phyloP scores from a whole-genome alignment of 1,140 invertebrate genomes.

The Eupristina koningsbergeri region DNA sequence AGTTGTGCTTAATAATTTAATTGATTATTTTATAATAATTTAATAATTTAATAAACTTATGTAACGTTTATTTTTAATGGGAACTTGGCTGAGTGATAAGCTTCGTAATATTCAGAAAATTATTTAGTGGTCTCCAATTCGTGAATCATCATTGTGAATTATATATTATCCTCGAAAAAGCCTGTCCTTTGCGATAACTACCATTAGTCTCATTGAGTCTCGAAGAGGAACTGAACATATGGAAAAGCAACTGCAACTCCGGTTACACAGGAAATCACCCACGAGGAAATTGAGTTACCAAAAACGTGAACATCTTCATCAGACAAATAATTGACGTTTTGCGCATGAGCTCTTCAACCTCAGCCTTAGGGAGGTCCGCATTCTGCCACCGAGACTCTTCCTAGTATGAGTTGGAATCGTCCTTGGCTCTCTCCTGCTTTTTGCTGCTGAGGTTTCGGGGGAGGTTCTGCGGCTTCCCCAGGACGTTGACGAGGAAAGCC shows the following conservation, averaged over 20 bases:
- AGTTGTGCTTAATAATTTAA: too few relatives aligned
- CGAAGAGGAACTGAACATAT: neutral
- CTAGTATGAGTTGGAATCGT: slow-evolving; percentile 69
- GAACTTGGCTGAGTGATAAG: neutral
- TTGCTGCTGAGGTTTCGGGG: slow-evolving; percentile 54
- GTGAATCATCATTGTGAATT: neutral
- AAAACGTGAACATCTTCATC: neutral
- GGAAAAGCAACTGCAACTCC: neutral
- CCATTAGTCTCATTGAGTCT: neutral
- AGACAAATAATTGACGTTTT: slow-evolving; percentile 65
- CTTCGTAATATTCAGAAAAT: neutral
- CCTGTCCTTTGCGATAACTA: neutral
- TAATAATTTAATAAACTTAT: too few relatives aligned
- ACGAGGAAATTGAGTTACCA: neutral
- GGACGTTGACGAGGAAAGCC: slow-evolving; percentile 55
- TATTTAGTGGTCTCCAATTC: neutral
- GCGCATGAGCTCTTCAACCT: slow-evolving; percentile 68
- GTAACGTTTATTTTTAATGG: too few relatives aligned
- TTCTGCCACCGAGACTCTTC: slow-evolving; percentile 70
- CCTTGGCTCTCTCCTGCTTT: slow-evolving; percentile 65
- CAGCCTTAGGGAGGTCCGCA: slow-evolving; percentile 68
- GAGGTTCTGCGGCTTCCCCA: slow-evolving; percentile 56
- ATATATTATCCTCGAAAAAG: neutral
- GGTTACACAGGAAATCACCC: neutral
- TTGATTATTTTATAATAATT: too few relatives aligned